Evolutionary conservation across 2,113 vertebrate species (phyloP), one percentile per base, ranked within the genome.

Genomic region (Gyps fulvus): DNA sequence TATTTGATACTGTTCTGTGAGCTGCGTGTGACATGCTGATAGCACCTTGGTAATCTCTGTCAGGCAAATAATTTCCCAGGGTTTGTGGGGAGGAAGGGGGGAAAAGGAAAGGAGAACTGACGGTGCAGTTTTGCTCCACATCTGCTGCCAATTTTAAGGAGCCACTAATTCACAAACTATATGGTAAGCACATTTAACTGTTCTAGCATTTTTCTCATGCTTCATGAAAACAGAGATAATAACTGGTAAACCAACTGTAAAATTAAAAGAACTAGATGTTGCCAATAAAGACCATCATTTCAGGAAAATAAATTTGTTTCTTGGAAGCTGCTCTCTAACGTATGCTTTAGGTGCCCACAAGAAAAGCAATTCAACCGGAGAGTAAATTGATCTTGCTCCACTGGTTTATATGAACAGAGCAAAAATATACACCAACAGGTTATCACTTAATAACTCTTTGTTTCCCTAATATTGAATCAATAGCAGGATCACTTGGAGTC

Each of bases 201-300:
- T 98, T 98, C 96, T 97, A 97, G 94, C 87, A 97, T 98, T 98
- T 98, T 98, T 97, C 97, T 98, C 97, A 98, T 98, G 98, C 98
- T 98, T 98, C 97, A 96, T 97, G 98, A 98, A 98, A 98, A 98
- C 96, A 98, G 97, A 98, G 98, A 98, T 98, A 98, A 98, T 98
- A 98, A 98, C 98, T 98, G 98, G 98, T 98, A 98, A 98, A 98
- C 96, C 98, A 98, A 98, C 98, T 98, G 98, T 98, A 98, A 98
- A 98, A 98, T 98, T 98, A 98, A 98, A 98, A 98, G 98, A 98
- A 98, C 97, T 98, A 98, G 98, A 98, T 98, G 98, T 98, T 98
- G 98, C 98, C 98, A 98, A 98, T 98, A 98, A 98, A 98, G 98
- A 97, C 97, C 96, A 97, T 98, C 97, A 98, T 98, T 98, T 98